phyloP scores from a whole-genome alignment of 92 coral and sea anemone genomes.

The Epizoanthus ramosus region DNA sequence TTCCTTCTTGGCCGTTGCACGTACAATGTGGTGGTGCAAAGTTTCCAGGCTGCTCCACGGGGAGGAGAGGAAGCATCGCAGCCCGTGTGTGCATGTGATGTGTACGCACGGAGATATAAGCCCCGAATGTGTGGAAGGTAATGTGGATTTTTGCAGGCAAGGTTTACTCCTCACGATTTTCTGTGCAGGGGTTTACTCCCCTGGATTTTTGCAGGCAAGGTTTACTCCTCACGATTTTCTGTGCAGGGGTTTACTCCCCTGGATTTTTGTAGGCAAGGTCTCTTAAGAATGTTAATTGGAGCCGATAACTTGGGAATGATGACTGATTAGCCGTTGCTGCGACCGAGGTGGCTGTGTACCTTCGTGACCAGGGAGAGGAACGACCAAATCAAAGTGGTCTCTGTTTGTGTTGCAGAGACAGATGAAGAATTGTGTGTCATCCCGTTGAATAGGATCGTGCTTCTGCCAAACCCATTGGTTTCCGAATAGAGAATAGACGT shows the following conservation, averaged over 20 bases:
- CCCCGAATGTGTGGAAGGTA: too few species aligned
- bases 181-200: background rate
- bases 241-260: background rate
- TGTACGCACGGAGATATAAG: too few species aligned
- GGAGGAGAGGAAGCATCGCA: too few species aligned
- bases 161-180: background rate
- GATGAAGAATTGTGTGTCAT: background rate
- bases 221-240: background rate
- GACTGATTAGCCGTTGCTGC: background rate
- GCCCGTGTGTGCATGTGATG: too few species aligned
- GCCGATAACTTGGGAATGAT: background rate
- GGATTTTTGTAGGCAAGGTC: background rate
- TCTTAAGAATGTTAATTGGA: background rate
- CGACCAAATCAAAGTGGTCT: background rate
- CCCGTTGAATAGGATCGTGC: background rate
- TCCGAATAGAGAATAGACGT: background rate
- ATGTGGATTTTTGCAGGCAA: background rate
- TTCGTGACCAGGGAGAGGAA: background rate
- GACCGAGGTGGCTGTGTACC: background rate
- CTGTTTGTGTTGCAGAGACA: background rate
- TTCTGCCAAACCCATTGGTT: conserved; percentile 3
- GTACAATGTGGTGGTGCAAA: too few species aligned
- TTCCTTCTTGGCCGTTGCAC: too few species aligned
- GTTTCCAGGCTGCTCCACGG: too few species aligned
- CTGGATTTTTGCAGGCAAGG: background rate